Base-by-base conservation (phyloP, 23 tunicate species). In the Ascidia mentula region DNA sequence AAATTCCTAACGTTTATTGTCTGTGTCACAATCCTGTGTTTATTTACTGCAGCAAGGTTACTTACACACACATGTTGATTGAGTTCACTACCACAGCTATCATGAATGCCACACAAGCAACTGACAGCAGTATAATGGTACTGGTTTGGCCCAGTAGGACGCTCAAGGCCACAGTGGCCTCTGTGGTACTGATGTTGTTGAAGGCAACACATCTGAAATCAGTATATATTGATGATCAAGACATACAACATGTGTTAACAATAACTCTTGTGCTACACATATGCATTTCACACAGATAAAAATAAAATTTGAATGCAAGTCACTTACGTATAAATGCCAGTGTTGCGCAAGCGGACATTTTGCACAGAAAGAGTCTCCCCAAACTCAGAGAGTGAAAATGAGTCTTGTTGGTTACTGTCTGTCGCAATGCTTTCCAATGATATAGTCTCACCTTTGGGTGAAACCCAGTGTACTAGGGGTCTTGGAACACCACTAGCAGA, bases 31-130 rank as follows among this genome's bases (percentile, higher is more conserved):
- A n/a, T n/a, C n/a, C n/a, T n/a, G n/a, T n/a, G n/a, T n/a, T n/a
- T n/a, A n/a, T n/a, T n/a, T n/a, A n/a, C n/a, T n/a, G n/a, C n/a
- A n/a, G n/a, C n/a, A n/a, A n/a, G n/a, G 3, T 18, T 18, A 76
- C 97, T 87, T 87, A 92, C 97, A 87, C 74, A 79, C 81, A 83
- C 88, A 92, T 74, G 59, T 92, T 92, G 75, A 87, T 75, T 34
- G 84, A 82, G 59, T 92, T 92, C 32, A 92, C 69, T 18, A 82
- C 73, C 74, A 92, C 87, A 20, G 92, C 97, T 5, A 87, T 77
- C 71, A 87, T 73, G 60, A 92, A 92, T 35, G 92, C 78, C 32
- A 69, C 85, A 38, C 92, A 82, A 22, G 97, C 82, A 13, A 92
- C 89, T n/a, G 79, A 87, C 28, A 92, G 32, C 40, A 73, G 76